Evolutionary conservation across 2,888 invertebrate species (phyloP), one percentile per base, ranked within the genome.

Genomic region (Suillia variegata): DNA sequence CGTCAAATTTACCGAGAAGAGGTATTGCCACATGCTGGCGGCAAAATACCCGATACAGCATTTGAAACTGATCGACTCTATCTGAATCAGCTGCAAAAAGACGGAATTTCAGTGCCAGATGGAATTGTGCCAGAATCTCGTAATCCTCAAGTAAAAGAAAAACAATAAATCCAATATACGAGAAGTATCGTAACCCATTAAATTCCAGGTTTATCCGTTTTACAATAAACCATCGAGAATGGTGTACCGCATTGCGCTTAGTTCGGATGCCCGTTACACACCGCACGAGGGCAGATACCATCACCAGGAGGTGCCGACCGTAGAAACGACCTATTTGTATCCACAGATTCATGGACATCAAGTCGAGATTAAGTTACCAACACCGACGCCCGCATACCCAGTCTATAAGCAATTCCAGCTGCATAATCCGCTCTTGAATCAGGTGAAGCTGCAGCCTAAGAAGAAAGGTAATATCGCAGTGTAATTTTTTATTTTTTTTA

Each of bases 1-100:
- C 82, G 87, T 31, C 87, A 88, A 78, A 84, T 88, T 65, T 88
- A 85, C 77, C 84, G 88, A 17, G 88, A 88, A 68, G 85, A 87
- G 73, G 84, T 88, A 17, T 71, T 86, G 50, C 88, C 88, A 8
- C 84, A 85, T 66, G 81, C 84, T 33, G 88, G 88, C 34, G 88
- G 88, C 1, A 87, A 87, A 75, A 87, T 88, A 65, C 88, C 88
- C 0, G 87, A 87, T 59, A 85, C 85, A 45, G 87, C 88, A 6
- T 88, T 88, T 66, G 82, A 84, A 63, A 83, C 85, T 0, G 87
- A 87, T 75, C 84, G 88, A 12, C 75, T 88, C 49, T 84, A 85
- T 42, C 74, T 87, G 33, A 88, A 88, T 75, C 84, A 85, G 47
- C 75, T 87, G 45, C 87, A 87, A 74, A 86, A 87, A 69, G 85